Conservation (phyloP, 2,888 invertebrate genomes). For the Eristalis arbustorum region DNA sequence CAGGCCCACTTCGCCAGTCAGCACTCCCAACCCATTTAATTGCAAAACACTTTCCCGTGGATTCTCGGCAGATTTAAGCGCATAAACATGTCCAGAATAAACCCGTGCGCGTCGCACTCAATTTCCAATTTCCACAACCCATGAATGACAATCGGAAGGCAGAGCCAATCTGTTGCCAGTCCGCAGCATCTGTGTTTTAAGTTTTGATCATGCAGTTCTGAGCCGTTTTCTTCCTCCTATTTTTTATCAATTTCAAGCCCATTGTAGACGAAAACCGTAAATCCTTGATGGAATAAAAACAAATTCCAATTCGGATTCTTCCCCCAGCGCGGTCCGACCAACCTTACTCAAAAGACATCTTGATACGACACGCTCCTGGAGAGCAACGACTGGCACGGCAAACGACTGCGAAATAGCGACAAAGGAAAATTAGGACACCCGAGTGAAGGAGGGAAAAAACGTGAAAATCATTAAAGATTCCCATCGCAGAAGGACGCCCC, state of each 20-base stretch:
- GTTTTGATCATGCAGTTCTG: background rate
- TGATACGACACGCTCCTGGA: slow-evolving; percentile 40
- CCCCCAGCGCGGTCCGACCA: background rate
- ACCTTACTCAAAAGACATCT: slow-evolving; percentile 50
- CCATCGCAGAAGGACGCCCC: slow-evolving; percentile 43
- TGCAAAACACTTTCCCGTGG: background rate
- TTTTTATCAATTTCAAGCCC: slow-evolving; percentile 5
- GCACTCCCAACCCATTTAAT: no score
- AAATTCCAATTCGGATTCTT: slow-evolving; percentile 27
- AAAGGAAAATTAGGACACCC: slow-evolving; percentile 65
- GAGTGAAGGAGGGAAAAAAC: slow-evolving; percentile 31
- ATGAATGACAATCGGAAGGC: background rate
- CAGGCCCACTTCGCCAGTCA: background rate
- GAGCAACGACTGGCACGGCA: slow-evolving; percentile 1
- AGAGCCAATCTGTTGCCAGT: background rate
- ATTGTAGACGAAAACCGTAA: slow-evolving; percentile 14
- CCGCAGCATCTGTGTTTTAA: background rate
- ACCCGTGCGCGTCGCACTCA: background rate
- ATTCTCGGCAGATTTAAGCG: background rate
- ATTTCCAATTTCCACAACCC: background rate
- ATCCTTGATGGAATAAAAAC: slow-evolving; percentile 28
- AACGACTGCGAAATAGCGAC: slow-evolving; percentile 46
- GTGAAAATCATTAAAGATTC: slow-evolving; percentile 66
- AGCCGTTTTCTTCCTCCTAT: background rate
- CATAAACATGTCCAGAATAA: background rate